Conservation (phyloP, 1,140 invertebrate genomes). For the Phocides pigmalion region DNA sequence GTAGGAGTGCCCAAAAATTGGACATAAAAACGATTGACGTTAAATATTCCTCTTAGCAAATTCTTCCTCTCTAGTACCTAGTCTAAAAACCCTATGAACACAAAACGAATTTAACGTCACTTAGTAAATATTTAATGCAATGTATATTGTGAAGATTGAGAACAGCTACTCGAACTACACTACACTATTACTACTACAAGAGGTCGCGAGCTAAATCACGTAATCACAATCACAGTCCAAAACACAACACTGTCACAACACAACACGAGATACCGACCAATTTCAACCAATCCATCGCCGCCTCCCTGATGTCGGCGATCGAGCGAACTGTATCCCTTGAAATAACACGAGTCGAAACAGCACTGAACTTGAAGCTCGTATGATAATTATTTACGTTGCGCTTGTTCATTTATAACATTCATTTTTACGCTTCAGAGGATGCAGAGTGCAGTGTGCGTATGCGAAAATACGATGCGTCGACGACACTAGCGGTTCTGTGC, state of each 20-base stretch:
- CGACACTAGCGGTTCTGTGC: neutral
- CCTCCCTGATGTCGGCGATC: slow-evolving; percentile 43
- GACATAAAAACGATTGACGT: too few species aligned
- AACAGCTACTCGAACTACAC: neutral
- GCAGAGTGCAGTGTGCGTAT: slow-evolving; percentile 38
- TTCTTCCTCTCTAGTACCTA: too few species aligned
- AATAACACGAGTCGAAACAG: slow-evolving; percentile 56
- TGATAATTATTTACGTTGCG: slow-evolving; percentile 68
- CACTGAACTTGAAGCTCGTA: slow-evolving; percentile 66
- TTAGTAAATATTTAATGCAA: too few species aligned
- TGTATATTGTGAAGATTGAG: too few species aligned
- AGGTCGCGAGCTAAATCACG: too few species aligned
- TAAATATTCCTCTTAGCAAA: too few species aligned
- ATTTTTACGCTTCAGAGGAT: slow-evolving; percentile 78
- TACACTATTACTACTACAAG: neutral
- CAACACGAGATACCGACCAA: slow-evolving; percentile 69
- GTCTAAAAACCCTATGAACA: too few species aligned
- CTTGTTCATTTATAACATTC: slow-evolving; percentile 80
- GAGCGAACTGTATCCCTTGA: slow-evolving; percentile 43
- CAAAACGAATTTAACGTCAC: too few species aligned
- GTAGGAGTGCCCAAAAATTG: too few species aligned
- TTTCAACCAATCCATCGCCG: slow-evolving; percentile 78
- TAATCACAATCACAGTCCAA: slow-evolving; percentile 11
- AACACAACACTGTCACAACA: neutral
- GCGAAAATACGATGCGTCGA: slow-evolving; percentile 2